Evolutionary conservation across 2,888 invertebrate species (phyloP).

Genomic region (Dermolepida albohirtum): DNA sequence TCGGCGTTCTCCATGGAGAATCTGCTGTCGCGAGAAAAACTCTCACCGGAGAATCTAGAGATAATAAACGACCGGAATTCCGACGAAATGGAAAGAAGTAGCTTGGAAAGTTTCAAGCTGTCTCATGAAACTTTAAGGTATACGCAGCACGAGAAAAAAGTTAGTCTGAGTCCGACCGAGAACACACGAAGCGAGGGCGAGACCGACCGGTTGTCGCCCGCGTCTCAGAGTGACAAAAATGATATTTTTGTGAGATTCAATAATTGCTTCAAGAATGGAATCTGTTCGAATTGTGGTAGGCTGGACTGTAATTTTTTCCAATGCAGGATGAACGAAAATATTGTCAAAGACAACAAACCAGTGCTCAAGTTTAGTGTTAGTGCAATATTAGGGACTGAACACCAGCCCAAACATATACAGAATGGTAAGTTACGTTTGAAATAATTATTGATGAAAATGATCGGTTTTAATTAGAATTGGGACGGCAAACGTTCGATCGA

Average conservation of each 20-base stretch:
- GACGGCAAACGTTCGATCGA: too few relatives aligned
- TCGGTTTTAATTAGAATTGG: too few relatives aligned
- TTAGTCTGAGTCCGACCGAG: conserved; percentile 16
- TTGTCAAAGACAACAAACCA: conserved; percentile 71
- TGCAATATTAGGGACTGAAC: conserved; percentile 83
- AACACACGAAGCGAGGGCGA: conserved; percentile 42
- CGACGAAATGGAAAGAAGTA: conserved; percentile 40
- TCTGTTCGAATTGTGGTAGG: conserved; percentile 70
- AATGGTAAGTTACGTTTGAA: conserved; percentile 51
- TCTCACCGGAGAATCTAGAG: conserved; percentile 58
- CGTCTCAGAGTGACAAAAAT: conserved; percentile 54
- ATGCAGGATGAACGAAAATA: conserved; percentile 55
- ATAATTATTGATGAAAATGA: too few relatives aligned
- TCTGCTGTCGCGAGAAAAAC: conserved; percentile 59
- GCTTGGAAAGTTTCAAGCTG: conserved; percentile 19
- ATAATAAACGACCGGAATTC: conserved; percentile 46
- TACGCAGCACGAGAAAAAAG: conserved; percentile 13
- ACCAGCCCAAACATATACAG: conserved; percentile 48
- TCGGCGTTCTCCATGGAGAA: conserved; percentile 65
- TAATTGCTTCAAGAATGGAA: conserved; percentile 60
- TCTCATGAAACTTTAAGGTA: conserved; percentile 7
- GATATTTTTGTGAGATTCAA: conserved; percentile 61
- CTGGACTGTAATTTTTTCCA: conserved; percentile 68
- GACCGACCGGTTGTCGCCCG: conserved; percentile 54
- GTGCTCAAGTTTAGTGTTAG: conserved; percentile 93